Base-by-base conservation (phyloP, 2,888 invertebrate genomes). In the Melinaea menophilus region DNA sequence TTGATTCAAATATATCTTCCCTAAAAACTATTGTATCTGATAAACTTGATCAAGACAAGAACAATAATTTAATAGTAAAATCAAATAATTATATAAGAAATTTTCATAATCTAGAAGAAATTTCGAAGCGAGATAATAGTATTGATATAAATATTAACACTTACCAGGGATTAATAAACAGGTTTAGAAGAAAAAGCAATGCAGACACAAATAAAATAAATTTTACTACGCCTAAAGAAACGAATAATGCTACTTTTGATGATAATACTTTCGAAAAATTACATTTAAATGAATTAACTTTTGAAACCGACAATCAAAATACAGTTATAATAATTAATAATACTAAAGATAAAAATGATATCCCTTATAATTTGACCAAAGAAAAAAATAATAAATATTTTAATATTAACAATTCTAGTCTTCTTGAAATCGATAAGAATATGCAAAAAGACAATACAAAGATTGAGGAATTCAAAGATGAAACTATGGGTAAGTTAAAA, bases 401-500 rank as follows among this genome's bases (percentile, higher is more conserved):
- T 41, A 41, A 9, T 9, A 9, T 41, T 41, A 41, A 9, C 11
- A 41, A 9, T 41, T 5, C 5, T 9, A 41, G 9, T 41, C 41
- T 41, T 9, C 9, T 9, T 11, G 41, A 41, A 9, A 41, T 41
- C 41, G 41, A 41, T 41, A 41, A 41, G 9, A 9, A 55, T 55
- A 48, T 56, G 11, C 55, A 34, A 22, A 56, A 61, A 33, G 61
- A 65, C 37, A 63, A 57, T 34, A 13, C 34, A 55, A 62, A 63
- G 48, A 56, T 59, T 7, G 57, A 46, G 47, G 46, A 65, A 45
- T 55, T 62, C 11, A 72, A 68, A 61, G 67, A 79, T 55, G 84
- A 81, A 67, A 79, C 84, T 2, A 85, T 85, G 81, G 88, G 82
- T 45, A 87, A 87, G 67, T 71, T 88, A 1, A 79, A 80, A 74